Evolutionary conservation across 2,888 invertebrate genomes (phyloP), one percentile per base, ranked within the genome.

Genomic region (Hemithea aestivaria): DNA sequence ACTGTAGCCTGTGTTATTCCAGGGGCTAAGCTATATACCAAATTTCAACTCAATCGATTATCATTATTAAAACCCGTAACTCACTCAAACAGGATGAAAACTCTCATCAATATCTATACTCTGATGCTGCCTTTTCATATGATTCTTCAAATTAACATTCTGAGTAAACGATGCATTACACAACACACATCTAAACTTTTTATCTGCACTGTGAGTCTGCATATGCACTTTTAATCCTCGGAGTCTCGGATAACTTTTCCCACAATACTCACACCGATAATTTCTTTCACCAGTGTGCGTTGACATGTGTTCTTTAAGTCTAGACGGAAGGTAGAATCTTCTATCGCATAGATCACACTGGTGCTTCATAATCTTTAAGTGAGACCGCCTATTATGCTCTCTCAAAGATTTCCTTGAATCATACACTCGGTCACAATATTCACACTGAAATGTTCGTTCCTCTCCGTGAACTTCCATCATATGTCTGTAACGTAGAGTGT

Each of bases 171-270:
- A 78, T 0, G 87, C 76, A 22, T 69, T 79, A 35, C 91, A 91
- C 0, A 82, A 9, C 16, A 82, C 66, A 45, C 91, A 91, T 22
- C 88, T 81, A 35, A 80, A 89, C 1, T 88, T 73, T n/a, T 87
- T 74, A 20, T 89, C 89, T 0, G 77, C 66, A n/a, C 57, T 73
- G 38, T 90, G 90, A 0, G 87, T 87, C 10, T 90, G 65, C 11
- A 89, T 74, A 54, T 91, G 91, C 3, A 89, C 89, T 1, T 89
- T 89, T 7, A 91, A 45, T 0, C 90, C 88, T 23, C 89, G 88
- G 2, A 89, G 61, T 7, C 90, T 73, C 0, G 90, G 90, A 41
- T 90, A 91, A 4, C 84, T 82, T 44, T 90, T 91, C 7, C 88
- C 89, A 37, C 90, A 91, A 27, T 84, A 80, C 9, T 88, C 84